Conservation (phyloP, 2,797 vertebrate genomes). For the Synaphobranchus kaupii region DNA sequence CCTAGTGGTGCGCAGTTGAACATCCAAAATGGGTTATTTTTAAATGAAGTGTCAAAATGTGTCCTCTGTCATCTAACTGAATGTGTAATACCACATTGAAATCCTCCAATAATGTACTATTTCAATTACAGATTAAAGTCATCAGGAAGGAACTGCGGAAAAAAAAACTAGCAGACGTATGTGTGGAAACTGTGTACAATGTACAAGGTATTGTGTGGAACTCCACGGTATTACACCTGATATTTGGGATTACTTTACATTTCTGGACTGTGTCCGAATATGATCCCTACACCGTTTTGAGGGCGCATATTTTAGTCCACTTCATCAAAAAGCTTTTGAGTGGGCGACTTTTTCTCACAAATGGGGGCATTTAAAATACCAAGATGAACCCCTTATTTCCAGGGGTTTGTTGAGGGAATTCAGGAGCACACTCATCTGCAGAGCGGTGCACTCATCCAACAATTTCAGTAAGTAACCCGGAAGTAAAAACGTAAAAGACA, state of each 20-base stretch:
- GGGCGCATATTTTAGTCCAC: no score
- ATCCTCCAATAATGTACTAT: conserved; percentile 20
- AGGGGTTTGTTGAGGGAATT: no score
- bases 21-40: neutral
- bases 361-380: no score
- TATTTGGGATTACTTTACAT: neutral
- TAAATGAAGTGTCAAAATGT: neutral
- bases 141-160: conserved; percentile 73
- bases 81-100: neutral
- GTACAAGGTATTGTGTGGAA: conserved; percentile 79
- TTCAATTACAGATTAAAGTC: conserved; percentile 67
- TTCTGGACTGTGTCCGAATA: neutral
- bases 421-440: no score
- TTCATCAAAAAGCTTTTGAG: no score
- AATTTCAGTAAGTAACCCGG: no score
- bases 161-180: conserved; percentile 62
- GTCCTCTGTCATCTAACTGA: neutral
- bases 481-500: no score
- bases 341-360: no score
- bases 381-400: no score
- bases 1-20: neutral
- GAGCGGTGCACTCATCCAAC: no score
- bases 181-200: conserved; percentile 82
- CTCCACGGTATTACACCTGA: neutral
- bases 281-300: no score